phyloP scores from a whole-genome alignment of 1,140 invertebrate species.

The Vanessa tameamea region DNA sequence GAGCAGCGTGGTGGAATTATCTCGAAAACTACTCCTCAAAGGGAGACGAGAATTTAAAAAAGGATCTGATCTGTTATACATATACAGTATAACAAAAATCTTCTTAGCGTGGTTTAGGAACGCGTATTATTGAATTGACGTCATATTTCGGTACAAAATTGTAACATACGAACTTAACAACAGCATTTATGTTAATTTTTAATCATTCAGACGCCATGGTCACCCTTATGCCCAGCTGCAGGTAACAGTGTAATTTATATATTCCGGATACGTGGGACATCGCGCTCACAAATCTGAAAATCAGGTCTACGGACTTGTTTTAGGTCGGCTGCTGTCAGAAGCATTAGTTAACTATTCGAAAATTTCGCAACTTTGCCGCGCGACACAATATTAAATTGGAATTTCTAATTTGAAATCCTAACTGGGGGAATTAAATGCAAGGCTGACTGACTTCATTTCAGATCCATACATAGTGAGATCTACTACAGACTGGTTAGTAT shows the following conservation, averaged over 20 bases:
- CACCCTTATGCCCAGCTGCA: background rate
- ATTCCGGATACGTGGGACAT: constrained; percentile 4
- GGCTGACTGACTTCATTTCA: background rate
- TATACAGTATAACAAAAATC: too few species aligned
- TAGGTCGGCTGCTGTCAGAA: background rate
- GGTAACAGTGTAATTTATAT: constrained; percentile 10
- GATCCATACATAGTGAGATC: too few species aligned
- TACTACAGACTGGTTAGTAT: too few species aligned
- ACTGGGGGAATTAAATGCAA: background rate
- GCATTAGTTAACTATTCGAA: background rate
- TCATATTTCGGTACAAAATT: too few species aligned
- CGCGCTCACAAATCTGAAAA: background rate
- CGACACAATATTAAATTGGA: background rate
- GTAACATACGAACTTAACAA: too few species aligned
- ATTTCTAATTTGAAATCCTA: constrained; percentile 4
- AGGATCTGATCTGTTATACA: too few species aligned
- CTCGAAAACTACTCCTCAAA: too few species aligned
- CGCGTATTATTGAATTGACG: too few species aligned
- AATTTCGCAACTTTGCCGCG: background rate
- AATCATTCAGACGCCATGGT: background rate
- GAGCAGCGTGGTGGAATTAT: too few species aligned
- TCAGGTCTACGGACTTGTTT: background rate
- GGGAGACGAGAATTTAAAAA: too few species aligned
- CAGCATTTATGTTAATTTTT: background rate
- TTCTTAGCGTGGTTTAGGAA: too few species aligned